Base-by-base conservation (phyloP, 2,797 vertebrate species). In the Emydoidea blandingii region DNA sequence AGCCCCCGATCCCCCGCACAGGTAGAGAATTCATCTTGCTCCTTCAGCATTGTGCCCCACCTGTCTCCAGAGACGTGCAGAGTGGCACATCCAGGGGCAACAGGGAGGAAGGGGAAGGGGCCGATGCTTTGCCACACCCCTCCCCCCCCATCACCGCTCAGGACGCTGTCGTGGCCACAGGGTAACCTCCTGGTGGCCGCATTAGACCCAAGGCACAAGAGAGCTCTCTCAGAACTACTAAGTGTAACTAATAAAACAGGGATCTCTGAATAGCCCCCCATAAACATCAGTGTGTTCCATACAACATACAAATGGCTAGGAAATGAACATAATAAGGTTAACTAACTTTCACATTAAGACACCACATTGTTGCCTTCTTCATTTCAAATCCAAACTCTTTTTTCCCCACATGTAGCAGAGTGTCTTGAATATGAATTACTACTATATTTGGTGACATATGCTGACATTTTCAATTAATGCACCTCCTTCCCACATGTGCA, bases 281-380 rank as follows among this genome's bases (percentile, higher is more conserved):
- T 87, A 47, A 87, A 62, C 37, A 68, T 25, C 25, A 54, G 6
- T 81, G 54, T 0, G 0, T 44, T 85, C 0, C 25, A 18, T 44
- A 59, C 87, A 49, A 27, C 4, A 27, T 6, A 9, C 1, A 93
- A 81, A 21, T 91, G 81, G 86, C 87, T 34, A 88, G 78, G 34
- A 90, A 92, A 87, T 19, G 72, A 25, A 76, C 94, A 79, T 49
- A 79, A 41, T 3, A 59, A 81, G 25, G 85, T 62, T 87, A 79
- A 16, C 27, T 27, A 68, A 91, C 25, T 31, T 91, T 94, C 16
- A 2, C 16, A 85, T 96, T 50, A 80, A 79, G 80, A 80, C 79
- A 80, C 47, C 29, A 21, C 37, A 21, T 23, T 93, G 54, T 54
- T 10, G 19, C 18, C 14, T 68, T 83, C 23, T 79, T 83, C 34